Percentiles rank a stretch among this genome's conserved stretches.
Evolutionary conservation across 1,140 invertebrate genomes (phyloP).

Genomic region (Druon quercuslanigerum): DNA sequence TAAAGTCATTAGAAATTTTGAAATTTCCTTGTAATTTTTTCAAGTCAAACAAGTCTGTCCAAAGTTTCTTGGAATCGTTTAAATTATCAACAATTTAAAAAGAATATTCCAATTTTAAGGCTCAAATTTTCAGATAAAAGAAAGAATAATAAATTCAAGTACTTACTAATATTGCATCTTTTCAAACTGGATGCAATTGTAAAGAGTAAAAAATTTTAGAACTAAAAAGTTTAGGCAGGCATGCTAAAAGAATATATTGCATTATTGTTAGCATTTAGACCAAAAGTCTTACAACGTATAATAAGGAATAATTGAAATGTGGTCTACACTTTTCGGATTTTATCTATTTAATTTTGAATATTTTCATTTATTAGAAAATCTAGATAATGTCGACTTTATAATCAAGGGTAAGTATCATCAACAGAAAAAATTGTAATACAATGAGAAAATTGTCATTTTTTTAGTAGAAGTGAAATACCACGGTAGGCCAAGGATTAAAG

Average conservation of each 20-base stretch:
- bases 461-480: background rate
- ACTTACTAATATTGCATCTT: background rate
- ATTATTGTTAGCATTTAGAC: background rate
- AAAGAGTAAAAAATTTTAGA: background rate
- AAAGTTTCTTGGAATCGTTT: no score
- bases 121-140: no score
- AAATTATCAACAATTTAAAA: no score
- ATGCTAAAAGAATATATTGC: background rate
- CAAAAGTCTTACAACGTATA: slow-evolving; percentile 10
- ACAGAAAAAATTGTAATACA: no score
- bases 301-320: slow-evolving; percentile 1
- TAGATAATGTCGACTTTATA: no score
- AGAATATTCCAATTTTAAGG: no score
- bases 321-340: background rate
- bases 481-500: background rate
- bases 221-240: background rate
- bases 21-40: no score
- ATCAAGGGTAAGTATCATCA: no score
- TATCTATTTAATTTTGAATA: no score
- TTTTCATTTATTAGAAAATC: no score
- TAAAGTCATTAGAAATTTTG: no score
- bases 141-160: background rate
- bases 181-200: background rate
- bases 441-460: background rate
- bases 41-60: no score